Evolutionary conservation across 2,113 vertebrate species (phyloP), one percentile per base, ranked within the genome.

Genomic region (Synchiropus splendidus): DNA sequence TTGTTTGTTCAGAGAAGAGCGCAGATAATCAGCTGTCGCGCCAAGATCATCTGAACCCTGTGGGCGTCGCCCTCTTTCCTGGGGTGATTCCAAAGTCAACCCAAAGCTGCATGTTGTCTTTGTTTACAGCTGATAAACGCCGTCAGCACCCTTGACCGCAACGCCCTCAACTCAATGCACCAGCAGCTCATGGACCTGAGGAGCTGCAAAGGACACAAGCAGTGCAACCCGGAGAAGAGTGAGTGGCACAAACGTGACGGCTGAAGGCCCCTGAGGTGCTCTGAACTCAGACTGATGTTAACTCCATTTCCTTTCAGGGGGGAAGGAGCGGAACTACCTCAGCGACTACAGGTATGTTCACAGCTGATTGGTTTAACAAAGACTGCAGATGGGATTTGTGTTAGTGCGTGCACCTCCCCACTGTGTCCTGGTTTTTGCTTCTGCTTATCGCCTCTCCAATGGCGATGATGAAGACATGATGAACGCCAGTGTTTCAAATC

Each of bases 181-280:
- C 65, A 89, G 12, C 90, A 95, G 64, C 90, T 98, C 37, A 90
- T 92, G 91, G 92, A 90, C 39, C 73, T 98, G 33, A 78, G 92
- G 40, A 88, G 87, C 66, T 98, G 94, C 76, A 92, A 87, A 69
- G 94, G 94, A 3, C 89, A 89, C 45, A 92, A 90, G 51, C 92
- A 97, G n/a, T 98, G 94, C 58, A 91, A 88, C 80, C 83, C 87
- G 56, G 92, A 94, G 44, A 85, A 92, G 46, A 93, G 94, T 98
- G 77, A 78, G 80, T 53, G 17, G 39, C 32, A 27, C 43, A 49
- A 49, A 67, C 36, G 10, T 55, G 61, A 70, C 52, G 38, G 35
- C 58, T 50, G 27, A 16, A 2, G 17, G 27, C 11, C 14, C 54
- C 48, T 21, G 31, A 3, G 0, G 6, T 36, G 4, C 15, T 39